Base-by-base conservation (phyloP, 2,797 vertebrate genomes). In the Acanthis flammea region DNA sequence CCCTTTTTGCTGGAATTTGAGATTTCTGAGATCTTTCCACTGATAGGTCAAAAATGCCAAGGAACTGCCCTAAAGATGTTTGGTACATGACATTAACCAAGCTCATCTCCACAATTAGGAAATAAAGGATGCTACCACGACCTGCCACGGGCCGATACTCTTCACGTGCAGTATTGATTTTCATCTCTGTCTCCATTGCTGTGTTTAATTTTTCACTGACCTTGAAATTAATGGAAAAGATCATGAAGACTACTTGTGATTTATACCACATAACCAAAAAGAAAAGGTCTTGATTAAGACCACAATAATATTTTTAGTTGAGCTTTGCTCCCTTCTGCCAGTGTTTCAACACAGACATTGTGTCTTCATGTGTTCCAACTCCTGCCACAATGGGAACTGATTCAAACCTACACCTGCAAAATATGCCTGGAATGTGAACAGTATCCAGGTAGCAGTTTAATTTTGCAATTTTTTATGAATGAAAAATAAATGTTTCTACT, bases 21-120 rank as follows among this genome's bases (percentile, higher is more conserved):
- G 98, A 98, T 95, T 97, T 98, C 76, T 8, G 92, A 2, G 98
- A 98, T 88, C 92, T 96, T 88, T 97, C 97, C 97, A 99, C 96
- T 39, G 98, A 98, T 2, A 95, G 94, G 95, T 98, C 98, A 86
- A 99, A 99, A 67, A 99, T 97, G 30, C 98, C 97, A 78, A 99
- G 97, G 95, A 99, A 99, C 94, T 99, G 98, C 1, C 97, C 75
- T 47, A 99, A 95, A 5, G 98, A 98, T 28, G 98, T 99, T 96
- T 99, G 98, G 97, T 99, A 99, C 98, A 99, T 99, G 82, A 98
- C 54, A 92, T 98, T 98, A 65, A 99, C 98, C 91, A 98, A 94
- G 19, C 98, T 98, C 98, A 99, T 98, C 96, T 99, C 98, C 95
- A 98, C 98, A 35, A 99, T 98, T 65, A 99, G 98, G 96, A 99